phyloP scores from a whole-genome alignment of 1,140 invertebrate species.

The Drosophila pseudoananassae region DNA sequence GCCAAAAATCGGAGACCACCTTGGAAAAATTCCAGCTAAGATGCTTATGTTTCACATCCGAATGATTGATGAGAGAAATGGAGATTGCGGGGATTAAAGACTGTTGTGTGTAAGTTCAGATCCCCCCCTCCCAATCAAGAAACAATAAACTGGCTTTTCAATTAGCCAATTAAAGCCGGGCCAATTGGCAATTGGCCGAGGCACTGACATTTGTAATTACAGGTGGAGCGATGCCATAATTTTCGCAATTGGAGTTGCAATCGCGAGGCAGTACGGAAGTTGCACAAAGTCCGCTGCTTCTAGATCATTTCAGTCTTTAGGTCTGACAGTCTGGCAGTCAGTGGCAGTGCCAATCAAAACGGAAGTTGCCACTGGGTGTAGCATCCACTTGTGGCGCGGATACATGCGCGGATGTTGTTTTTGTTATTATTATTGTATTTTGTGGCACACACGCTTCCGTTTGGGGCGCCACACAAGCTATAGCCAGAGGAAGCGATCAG shows the following conservation, averaged over 20 bases:
- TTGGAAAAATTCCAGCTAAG: constrained; percentile 10
- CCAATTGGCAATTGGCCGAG: constrained; percentile 49
- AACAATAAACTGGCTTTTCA: constrained; percentile 38
- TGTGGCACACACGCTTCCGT: constrained; percentile 22
- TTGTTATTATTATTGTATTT: background rate
- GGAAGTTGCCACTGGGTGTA: constrained; percentile 34
- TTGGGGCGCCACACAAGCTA: constrained; percentile 38
- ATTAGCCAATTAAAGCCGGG: constrained; percentile 74
- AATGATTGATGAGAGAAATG: constrained; percentile 23
- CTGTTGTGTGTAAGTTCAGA: background rate
- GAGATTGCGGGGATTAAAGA: constrained; percentile 10
- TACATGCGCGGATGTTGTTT: constrained; percentile 9
- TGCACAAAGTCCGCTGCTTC: constrained; percentile 25
- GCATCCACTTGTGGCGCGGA: background rate
- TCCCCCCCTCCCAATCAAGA: too few species aligned
- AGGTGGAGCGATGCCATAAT: constrained; percentile 53
- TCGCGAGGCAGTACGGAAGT: constrained; percentile 22
- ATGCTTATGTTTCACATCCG: background rate
- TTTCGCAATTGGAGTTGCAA: constrained; percentile 34
- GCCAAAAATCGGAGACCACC: constrained; percentile 44
- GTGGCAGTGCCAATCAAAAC: constrained; percentile 31
- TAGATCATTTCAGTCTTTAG: background rate
- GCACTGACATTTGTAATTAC: constrained; percentile 69
- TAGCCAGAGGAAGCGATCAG: constrained; percentile 19
- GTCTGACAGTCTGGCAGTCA: too few species aligned